Evolutionary conservation across 2,797 vertebrate species (phyloP), one percentile per base, ranked within the genome.

Genomic region (Knipowitschia caucasica): DNA sequence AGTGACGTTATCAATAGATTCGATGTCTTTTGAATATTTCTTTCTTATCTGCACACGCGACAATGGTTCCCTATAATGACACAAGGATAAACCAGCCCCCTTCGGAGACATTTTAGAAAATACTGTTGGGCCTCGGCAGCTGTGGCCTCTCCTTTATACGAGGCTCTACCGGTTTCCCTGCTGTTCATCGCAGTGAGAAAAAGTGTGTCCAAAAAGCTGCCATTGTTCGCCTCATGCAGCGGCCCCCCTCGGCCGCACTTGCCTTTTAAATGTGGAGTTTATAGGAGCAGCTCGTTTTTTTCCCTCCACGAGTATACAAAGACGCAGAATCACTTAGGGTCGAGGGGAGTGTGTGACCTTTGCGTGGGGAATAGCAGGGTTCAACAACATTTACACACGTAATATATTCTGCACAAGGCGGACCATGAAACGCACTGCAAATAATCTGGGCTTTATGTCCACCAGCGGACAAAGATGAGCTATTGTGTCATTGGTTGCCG

Each of bases 301-400:
- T 84, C 75, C 64, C 84, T 81, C 82, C 76, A 80, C 78, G 76
- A 79, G 74, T 83, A 86, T 87, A 92, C 88, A 90, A 91, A 89
- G 89, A 84, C 81, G 56, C 71, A 84, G 86, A 88, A 89, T 86
- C 88, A 89, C 86, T 88, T 81, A 75, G 86, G 89, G 89, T 91
- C 90, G 87, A 91, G 88, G 89, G 88, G 89, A 91, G 91, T 91
- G 90, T 91, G 89, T 92, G 91, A 91, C 91, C 91, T 91, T 88
- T 91, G 79, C 74, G 75, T 83, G 73, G 78, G 80, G 80, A 90
- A 91, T 87, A 82, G 81, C 49, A 67, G 86, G 87, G 89, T 88
- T 90, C 89, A 89, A 89, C 86, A 89, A 90, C 88, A 91, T 91
- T 91, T 90, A 91, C 89, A 91, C 90, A 91, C 88, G 64, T 91